These are phyloP conservation scores for Nasonia longicornis DNA, from an alignment of 1,140 invertebrate species.

Conservation along the genomic window DNA sequence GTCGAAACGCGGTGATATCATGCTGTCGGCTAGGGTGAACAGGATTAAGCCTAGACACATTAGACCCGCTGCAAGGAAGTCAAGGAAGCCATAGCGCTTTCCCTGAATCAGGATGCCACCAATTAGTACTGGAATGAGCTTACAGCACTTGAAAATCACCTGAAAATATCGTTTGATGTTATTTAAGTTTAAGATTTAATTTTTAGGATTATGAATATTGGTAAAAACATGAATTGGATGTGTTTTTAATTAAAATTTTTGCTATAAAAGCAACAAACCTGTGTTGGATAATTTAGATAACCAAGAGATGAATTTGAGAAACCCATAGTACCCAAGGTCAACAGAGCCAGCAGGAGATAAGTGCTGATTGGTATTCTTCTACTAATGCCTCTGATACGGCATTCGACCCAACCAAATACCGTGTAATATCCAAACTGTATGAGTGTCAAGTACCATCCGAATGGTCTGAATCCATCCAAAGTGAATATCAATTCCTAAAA, in stretches of 20 bases:
- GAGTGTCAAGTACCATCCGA: slow-evolving; percentile 93
- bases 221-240: neutral
- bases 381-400: slow-evolving; percentile 74
- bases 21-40: slow-evolving; percentile 93
- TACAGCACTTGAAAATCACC: slow-evolving; percentile 97
- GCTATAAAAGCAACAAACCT: slow-evolving; percentile 56
- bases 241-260: neutral
- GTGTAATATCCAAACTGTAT: slow-evolving; percentile 92
- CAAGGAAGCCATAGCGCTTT: slow-evolving; percentile 86
- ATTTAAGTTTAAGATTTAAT: neutral
- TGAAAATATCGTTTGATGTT: slow-evolving; percentile 57
- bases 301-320: slow-evolving; percentile 95
- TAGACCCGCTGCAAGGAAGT: slow-evolving; percentile 84
- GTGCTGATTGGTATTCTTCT: slow-evolving; percentile 83
- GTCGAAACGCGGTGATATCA: slow-evolving; percentile 90
- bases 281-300: slow-evolving; percentile 95
- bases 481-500: slow-evolving; percentile 90
- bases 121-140: slow-evolving; percentile 93
- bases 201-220: neutral
- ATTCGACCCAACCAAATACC: slow-evolving; percentile 84
- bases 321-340: slow-evolving; percentile 95
- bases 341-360: slow-evolving; percentile 85
- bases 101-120: slow-evolving; percentile 93
- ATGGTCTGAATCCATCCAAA: slow-evolving; percentile 87
- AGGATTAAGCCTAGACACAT: slow-evolving; percentile 94